Conservation (phyloP, 2,797 vertebrate genomes). For the Tauraco hartlaubi region DNA sequence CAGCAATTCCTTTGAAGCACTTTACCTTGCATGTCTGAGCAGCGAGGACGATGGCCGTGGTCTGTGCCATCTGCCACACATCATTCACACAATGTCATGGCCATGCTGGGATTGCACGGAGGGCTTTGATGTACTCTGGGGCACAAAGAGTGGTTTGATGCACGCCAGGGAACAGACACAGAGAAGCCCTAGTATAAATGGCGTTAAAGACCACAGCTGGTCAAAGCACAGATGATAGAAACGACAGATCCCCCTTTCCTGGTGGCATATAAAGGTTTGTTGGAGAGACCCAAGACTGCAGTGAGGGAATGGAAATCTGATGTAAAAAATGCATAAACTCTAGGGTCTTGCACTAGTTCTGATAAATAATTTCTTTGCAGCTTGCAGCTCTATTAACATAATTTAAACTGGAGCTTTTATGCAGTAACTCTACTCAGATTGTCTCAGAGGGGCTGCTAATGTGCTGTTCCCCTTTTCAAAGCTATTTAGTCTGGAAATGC, state of each 20-base stretch:
- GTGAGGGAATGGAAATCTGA: neutral
- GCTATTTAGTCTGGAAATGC: conserved; percentile 17
- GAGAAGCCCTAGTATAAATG: neutral
- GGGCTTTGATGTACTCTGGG: neutral
- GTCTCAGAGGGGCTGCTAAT: conserved; percentile 44
- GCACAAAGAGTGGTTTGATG: neutral
- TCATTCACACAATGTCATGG: neutral
- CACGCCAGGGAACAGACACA: neutral
- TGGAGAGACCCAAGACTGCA: neutral
- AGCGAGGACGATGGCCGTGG: rapidly evolving
- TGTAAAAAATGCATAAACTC: conserved; percentile 53
- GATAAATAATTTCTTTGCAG: conserved; percentile 73
- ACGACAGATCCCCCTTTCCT: neutral
- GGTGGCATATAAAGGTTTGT: neutral
- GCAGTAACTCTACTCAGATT: neutral
- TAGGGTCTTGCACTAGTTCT: conserved; percentile 44
- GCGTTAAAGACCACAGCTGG: neutral
- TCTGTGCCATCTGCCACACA: neutral
- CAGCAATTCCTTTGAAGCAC: neutral
- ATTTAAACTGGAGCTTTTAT: conserved; percentile 22
- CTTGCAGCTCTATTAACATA: conserved; percentile 60
- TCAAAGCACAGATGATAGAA: neutral
- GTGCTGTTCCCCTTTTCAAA: conserved; percentile 29
- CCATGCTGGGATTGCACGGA: neutral
- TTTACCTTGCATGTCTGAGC: neutral